Evolutionary conservation across 2,113 vertebrate species (phyloP).

Genomic region (Ophiodon elongatus): DNA sequence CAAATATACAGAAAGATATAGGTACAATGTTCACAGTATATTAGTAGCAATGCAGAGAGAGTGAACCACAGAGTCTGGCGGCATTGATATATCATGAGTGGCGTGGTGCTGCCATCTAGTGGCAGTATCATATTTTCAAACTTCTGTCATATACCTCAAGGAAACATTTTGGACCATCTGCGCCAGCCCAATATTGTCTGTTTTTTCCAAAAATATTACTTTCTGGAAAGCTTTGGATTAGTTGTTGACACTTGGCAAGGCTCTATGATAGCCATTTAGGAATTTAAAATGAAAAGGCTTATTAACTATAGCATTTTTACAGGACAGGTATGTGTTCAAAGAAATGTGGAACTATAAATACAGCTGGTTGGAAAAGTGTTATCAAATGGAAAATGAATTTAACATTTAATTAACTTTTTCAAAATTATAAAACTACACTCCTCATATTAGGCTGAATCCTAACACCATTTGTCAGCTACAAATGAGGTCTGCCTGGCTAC

Average conservation of each 20-base stretch:
- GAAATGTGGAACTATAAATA: neutral
- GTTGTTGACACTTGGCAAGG: neutral
- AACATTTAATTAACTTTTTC: neutral
- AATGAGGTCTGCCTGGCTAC: neutral
- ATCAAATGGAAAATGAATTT: neutral
- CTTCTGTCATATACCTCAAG: neutral
- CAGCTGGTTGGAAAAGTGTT: neutral
- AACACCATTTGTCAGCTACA: neutral
- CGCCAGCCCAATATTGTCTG: neutral
- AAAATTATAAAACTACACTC: neutral
- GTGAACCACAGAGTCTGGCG: neutral
- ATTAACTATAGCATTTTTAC: neutral
- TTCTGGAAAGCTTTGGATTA: neutral
- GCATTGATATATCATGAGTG: neutral
- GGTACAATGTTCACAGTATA: neutral
- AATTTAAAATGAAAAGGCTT: neutral
- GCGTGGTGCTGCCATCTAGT: constrained; percentile 34
- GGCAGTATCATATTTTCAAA: neutral
- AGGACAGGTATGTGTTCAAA: neutral
- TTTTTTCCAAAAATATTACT: neutral
- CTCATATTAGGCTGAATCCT: neutral
- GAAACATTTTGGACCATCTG: neutral
- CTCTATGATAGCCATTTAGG: neutral
- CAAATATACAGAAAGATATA: neutral
- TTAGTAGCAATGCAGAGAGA: neutral